Conservation (phyloP, 2,113 vertebrate species). For the Rhabdomys dilectus region DNA sequence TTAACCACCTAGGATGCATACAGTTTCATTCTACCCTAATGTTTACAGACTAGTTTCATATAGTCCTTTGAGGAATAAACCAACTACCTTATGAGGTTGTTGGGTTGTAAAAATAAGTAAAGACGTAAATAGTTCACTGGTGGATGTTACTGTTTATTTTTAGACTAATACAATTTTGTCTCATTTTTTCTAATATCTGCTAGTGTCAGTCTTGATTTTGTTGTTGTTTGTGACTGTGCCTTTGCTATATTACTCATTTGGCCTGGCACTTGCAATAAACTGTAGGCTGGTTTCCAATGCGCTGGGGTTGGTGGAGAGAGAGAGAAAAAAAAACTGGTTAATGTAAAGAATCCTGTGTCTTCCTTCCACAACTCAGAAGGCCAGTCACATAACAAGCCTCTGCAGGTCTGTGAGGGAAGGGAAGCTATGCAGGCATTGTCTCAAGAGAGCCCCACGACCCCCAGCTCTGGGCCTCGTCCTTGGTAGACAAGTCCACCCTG, state of each 20-base stretch:
- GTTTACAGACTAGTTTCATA: constrained; percentile 7
- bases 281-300: not conserved
- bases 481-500: not conserved
- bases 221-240: not conserved
- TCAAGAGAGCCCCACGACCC: not conserved
- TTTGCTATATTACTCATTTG: not conserved
- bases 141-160: not conserved
- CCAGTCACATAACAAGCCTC: not conserved
- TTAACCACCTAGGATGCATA: not conserved
- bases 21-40: not conserved
- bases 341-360: not conserved
- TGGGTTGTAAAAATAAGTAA: constrained; percentile 24
- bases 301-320: not conserved
- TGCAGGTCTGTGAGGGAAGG: not conserved
- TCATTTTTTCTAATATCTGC: not conserved
- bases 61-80: not conserved
- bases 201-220: not conserved
- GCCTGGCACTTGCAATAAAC: not conserved
- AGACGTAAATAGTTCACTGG: not conserved
- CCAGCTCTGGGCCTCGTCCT: not conserved
- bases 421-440: not conserved
- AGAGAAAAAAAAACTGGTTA: not conserved
- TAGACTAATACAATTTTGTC: not conserved
- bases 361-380: not conserved
- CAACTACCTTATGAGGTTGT: not conserved